phyloP scores from a whole-genome alignment of 2,113 vertebrate species.

The Rhea pennata region DNA sequence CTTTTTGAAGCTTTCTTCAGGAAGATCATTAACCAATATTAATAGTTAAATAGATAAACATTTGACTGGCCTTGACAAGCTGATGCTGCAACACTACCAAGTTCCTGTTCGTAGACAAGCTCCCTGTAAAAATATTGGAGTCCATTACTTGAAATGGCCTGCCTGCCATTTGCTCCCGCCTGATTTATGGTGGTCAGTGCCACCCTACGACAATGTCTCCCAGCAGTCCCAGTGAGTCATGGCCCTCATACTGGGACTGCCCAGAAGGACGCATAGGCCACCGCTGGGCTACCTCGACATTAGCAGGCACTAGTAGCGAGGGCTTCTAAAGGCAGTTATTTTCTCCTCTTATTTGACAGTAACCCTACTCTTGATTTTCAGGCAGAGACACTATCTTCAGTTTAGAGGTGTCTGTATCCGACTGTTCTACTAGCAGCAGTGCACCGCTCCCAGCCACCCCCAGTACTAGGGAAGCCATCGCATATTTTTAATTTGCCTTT shows the following conservation, averaged over 20 bases:
- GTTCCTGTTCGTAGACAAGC: not conserved
- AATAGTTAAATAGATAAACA: not conserved
- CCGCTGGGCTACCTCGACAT: accelerated
- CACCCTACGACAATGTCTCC: not conserved
- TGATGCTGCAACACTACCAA: not conserved
- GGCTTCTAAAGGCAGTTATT: not conserved
- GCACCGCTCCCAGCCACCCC: not conserved
- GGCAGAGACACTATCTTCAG: not conserved
- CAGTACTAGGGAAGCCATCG: not conserved
- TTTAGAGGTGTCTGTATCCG: not conserved
- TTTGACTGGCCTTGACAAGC: not conserved
- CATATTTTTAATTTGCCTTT: not conserved
- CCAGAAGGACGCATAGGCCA: accelerated
- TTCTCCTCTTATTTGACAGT: not conserved
- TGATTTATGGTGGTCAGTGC: not conserved
- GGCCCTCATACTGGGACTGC: not conserved
- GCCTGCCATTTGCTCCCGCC: not conserved
- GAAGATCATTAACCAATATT: not conserved
- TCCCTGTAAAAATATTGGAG: not conserved
- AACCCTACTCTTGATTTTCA: not conserved
- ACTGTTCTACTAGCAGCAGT: not conserved
- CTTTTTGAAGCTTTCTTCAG: not conserved
- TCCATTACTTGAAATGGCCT: not conserved
- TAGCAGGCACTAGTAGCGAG: accelerated
- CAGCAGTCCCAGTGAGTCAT: constrained; percentile 33